Percentiles rank a stretch among this genome's conserved stretches.
These are phyloP conservation scores for Rachycentron canadum DNA, from an alignment of 2,797 vertebrate genomes.

Conservation along the genomic window DNA sequence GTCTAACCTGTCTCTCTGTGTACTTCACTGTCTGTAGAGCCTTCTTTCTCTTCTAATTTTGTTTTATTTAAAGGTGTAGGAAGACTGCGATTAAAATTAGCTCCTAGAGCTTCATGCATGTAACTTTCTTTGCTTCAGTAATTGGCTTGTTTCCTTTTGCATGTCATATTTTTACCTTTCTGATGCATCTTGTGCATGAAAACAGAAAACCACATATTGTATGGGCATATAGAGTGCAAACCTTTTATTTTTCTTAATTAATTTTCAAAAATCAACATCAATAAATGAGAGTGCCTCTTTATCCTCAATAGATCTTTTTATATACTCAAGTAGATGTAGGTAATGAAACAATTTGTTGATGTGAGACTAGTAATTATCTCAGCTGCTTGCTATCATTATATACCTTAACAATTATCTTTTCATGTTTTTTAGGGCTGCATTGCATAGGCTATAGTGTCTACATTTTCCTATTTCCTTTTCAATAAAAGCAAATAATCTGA, in stretches of 20 bases:
- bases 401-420: background rate
- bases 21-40: background rate
- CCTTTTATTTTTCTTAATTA: background rate
- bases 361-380: background rate
- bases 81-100: background rate
- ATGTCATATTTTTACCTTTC: background rate
- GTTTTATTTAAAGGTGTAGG: background rate
- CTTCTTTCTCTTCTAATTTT: background rate
- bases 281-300: no score
- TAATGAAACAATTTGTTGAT: background rate
- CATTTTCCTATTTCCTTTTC: no score
- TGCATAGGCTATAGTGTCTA: background rate
- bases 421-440: background rate
- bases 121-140: background rate
- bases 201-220: background rate
- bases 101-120: background rate
- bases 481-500: background rate
- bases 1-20: constrained; percentile 8
- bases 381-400: background rate
- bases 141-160: background rate
- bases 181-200: background rate
- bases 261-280: no score
- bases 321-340: background rate
- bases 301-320: background rate
- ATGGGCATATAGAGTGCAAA: no score